These are phyloP conservation scores for Oncorhynchus clarkii DNA, from an alignment of 2,113 vertebrate species.

Conservation along the genomic window DNA sequence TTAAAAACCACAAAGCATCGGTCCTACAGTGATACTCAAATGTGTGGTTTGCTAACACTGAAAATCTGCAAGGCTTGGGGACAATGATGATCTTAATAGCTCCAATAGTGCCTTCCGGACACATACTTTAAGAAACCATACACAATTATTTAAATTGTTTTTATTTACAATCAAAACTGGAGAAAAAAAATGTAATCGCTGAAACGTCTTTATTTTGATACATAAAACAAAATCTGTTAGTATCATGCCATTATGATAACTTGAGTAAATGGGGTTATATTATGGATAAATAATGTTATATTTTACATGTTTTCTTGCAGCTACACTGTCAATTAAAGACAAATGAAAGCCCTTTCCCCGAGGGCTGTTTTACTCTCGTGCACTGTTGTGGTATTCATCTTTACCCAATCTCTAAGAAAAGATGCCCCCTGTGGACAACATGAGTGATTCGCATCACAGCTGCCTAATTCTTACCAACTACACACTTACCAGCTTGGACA, in stretches of 20 bases:
- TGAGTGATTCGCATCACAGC: neutral
- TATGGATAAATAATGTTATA: too few species aligned
- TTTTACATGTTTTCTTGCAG: neutral
- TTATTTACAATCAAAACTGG: neutral
- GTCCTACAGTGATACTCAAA: neutral
- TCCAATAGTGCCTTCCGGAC: neutral
- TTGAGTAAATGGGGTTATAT: neutral
- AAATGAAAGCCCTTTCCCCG: neutral
- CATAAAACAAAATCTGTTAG: neutral
- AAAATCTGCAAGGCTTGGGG: neutral
- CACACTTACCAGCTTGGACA: constrained; percentile 1
- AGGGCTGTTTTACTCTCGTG: neutral
- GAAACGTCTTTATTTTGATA: neutral
- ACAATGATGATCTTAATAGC: neutral
- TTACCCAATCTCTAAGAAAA: neutral
- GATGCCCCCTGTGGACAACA: neutral
- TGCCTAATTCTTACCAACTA: neutral
- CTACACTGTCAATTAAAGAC: neutral
- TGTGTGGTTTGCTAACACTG: neutral
- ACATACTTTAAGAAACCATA: neutral
- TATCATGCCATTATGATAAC: neutral
- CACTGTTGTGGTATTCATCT: neutral
- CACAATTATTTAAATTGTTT: neutral
- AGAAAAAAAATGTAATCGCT: neutral
- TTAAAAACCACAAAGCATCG: neutral